Percentiles rank a stretch among this genome's conserved stretches.
phyloP scores from a whole-genome alignment of 2,113 vertebrate genomes.

The Pangasianodon hypophthalmus region DNA sequence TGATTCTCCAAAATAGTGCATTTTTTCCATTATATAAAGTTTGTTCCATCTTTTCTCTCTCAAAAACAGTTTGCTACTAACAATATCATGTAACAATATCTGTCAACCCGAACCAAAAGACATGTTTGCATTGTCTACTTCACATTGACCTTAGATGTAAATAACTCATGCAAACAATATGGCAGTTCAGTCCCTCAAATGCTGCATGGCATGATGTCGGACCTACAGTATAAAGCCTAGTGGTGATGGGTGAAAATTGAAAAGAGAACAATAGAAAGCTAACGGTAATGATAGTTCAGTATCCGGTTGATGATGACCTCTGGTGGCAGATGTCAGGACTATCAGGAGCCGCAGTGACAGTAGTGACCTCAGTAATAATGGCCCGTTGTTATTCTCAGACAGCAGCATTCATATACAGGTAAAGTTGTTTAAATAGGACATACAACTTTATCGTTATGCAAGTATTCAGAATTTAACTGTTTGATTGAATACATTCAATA shows the following conservation, averaged over 20 bases:
- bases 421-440: background rate
- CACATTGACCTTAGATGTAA: background rate
- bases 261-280: background rate
- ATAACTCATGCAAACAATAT: background rate
- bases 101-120: background rate
- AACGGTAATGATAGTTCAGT: background rate
- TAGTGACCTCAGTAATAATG: background rate
- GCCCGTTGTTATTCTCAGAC: background rate
- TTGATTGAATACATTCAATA: background rate
- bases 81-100: background rate
- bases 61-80: background rate
- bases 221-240: background rate
- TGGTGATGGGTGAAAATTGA: background rate
- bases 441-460: background rate
- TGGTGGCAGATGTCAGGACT: conserved; percentile 4
- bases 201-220: background rate
- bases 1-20: background rate
- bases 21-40: background rate
- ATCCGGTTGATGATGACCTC: conserved; percentile 15
- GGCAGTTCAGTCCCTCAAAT: background rate
- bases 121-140: background rate
- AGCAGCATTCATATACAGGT: background rate
- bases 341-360: background rate
- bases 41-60: background rate
- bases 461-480: background rate